Conservation (phyloP, 1,140 invertebrate species). For the Parasteatoda tepidariorum region DNA sequence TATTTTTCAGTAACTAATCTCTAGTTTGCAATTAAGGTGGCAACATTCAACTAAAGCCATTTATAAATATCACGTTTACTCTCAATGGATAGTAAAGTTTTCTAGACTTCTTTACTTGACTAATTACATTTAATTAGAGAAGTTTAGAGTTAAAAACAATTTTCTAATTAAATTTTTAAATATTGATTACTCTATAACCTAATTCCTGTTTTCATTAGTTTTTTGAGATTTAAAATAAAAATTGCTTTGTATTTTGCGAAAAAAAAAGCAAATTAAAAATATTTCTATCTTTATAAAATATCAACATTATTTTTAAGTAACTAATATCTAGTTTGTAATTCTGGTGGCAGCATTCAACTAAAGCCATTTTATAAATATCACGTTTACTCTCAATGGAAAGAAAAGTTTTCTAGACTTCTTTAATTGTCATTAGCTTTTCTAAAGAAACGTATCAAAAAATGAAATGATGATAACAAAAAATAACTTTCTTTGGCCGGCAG, state of each 20-base stretch:
- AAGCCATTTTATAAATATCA: background rate
- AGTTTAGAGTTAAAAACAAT: too few species aligned
- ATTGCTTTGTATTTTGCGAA: too few species aligned
- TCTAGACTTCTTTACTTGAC: slow-evolving; percentile 31
- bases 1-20: too few species aligned
- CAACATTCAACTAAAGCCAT: background rate
- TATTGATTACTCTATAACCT: too few species aligned
- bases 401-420: slow-evolving; percentile 37
- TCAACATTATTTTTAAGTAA: too few species aligned
- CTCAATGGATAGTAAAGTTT: slow-evolving; percentile 7
- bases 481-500: slow-evolving; percentile 2
- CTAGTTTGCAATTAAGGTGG: background rate
- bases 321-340: background rate
- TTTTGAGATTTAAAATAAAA: too few species aligned
- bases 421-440: slow-evolving; percentile 27
- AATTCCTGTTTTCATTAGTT: too few species aligned
- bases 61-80: background rate
- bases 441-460: background rate
- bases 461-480: background rate
- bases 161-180: too few species aligned
- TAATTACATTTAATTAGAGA: too few species aligned
- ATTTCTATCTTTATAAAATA: too few species aligned
- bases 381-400: background rate
- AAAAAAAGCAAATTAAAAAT: too few species aligned
- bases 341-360: background rate